phyloP scores from a whole-genome alignment of 2,113 vertebrate species.

The Oreochromis tanganicae region DNA sequence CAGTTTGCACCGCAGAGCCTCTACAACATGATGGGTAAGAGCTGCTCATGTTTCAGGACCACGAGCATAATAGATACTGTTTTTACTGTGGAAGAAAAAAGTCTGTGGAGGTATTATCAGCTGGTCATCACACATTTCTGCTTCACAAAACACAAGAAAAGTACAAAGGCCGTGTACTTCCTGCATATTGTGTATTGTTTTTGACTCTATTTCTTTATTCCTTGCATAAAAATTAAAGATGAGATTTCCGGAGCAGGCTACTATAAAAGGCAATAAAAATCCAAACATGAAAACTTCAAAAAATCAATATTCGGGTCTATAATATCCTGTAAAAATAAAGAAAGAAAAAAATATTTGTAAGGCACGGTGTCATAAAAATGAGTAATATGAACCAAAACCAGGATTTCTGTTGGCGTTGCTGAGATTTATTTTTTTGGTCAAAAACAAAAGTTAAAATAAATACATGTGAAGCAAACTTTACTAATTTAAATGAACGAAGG shows the following conservation, averaged over 20 bases:
- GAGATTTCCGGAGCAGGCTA: neutral
- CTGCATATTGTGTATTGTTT: neutral
- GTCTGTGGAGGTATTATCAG: neutral
- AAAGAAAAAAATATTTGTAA: neutral
- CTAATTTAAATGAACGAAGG: neutral
- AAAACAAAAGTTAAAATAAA: neutral
- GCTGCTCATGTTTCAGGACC: conserved; percentile 2
- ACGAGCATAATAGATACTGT: neutral
- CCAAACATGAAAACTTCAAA: neutral
- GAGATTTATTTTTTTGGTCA: neutral
- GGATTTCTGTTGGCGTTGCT: neutral
- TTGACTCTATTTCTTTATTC: neutral
- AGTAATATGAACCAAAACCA: neutral
- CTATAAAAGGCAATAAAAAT: neutral
- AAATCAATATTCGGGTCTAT: fast-evolving
- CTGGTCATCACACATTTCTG: neutral
- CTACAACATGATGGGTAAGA: conserved; percentile 99
- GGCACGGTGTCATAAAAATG: neutral
- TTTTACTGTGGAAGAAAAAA: neutral
- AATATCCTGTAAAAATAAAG: neutral
- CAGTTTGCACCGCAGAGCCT: conserved; percentile 98
- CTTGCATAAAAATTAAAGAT: fast-evolving
- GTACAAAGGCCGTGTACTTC: neutral
- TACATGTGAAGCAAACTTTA: neutral
- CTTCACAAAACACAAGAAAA: neutral